A percentile compares a stretch with the other conserved stretches of the same genome.
Evolutionary conservation across 1,140 invertebrate species (phyloP).

Genomic region (Phocides pigmalion): DNA sequence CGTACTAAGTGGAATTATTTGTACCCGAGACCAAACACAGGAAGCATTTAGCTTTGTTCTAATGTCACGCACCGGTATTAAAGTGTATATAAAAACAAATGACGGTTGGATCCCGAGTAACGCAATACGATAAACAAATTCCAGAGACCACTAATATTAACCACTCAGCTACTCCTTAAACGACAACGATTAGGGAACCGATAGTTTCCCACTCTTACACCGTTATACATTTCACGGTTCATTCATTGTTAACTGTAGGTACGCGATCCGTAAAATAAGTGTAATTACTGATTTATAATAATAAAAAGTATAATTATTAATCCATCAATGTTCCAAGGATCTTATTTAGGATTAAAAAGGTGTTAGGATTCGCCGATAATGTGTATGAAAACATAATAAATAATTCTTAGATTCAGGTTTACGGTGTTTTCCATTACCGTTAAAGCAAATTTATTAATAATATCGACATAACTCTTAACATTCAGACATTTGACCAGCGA

Average conservation of each 20-base stretch:
- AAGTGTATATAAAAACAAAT: slow-evolving; percentile 52
- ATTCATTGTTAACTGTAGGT: not conserved
- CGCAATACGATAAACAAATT: not conserved
- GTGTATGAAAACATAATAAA: too few species aligned
- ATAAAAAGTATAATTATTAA: too few species aligned
- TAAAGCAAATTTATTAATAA: too few species aligned
- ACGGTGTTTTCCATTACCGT: too few species aligned
- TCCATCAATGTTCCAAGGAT: too few species aligned
- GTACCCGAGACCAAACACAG: slow-evolving; percentile 58
- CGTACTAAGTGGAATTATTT: slow-evolving; percentile 62
- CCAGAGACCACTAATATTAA: not conserved
- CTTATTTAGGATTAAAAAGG: too few species aligned
- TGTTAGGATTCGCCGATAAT: too few species aligned
- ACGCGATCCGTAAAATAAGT: too few species aligned
- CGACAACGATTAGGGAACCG: not conserved
- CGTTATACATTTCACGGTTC: not conserved
- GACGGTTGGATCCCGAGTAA: slow-evolving; percentile 3
- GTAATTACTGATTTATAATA: too few species aligned
- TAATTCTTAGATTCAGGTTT: too few species aligned
- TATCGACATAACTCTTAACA: too few species aligned
- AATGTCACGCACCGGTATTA: slow-evolving; percentile 54
- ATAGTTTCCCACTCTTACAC: not conserved
- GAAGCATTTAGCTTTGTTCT: slow-evolving; percentile 60
- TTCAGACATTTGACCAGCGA: too few species aligned
- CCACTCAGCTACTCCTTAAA: not conserved